Percentiles rank a stretch among this genome's conserved stretches.
Conservation (phyloP, 1,140 invertebrate species). For the Drosophila virilis region DNA sequence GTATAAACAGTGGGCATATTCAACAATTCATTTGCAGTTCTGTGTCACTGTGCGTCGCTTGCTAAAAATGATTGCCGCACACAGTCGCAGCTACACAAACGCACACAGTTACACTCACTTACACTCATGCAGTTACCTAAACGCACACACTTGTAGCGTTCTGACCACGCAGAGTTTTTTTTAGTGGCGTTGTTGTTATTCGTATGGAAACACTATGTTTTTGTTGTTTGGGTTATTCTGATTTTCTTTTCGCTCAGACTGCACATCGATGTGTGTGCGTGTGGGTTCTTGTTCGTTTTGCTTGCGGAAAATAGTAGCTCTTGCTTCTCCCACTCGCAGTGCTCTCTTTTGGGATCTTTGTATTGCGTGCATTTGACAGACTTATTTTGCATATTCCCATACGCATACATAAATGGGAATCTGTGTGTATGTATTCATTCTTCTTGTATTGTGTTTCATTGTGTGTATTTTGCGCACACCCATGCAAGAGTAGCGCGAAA, state of each 20-base stretch:
- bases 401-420: background rate
- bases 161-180: conserved; percentile 72
- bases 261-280: conserved; percentile 26
- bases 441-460: conserved; percentile 19
- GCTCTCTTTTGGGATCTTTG: conserved; percentile 35
- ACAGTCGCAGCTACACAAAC: conserved; percentile 36
- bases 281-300: conserved; percentile 28
- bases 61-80: conserved; percentile 73
- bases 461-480: conserved; percentile 26
- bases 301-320: conserved; percentile 51
- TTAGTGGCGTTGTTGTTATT: conserved; percentile 56
- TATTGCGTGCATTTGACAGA: conserved; percentile 42
- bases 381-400: conserved; percentile 33
- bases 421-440: conserved; percentile 4
- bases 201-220: conserved; percentile 67
- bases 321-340: conserved; percentile 50
- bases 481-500: conserved; percentile 23
- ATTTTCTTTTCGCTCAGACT: conserved; percentile 66
- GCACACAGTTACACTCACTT: conserved; percentile 10
- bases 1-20: conserved; percentile 59
- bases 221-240: conserved; percentile 71
- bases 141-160: conserved; percentile 49
- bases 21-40: conserved; percentile 11
- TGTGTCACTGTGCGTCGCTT: conserved; percentile 62
- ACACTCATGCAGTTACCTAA: background rate